phyloP scores from a whole-genome alignment of 2,888 invertebrate species.

The Notodonta dromedarius region DNA sequence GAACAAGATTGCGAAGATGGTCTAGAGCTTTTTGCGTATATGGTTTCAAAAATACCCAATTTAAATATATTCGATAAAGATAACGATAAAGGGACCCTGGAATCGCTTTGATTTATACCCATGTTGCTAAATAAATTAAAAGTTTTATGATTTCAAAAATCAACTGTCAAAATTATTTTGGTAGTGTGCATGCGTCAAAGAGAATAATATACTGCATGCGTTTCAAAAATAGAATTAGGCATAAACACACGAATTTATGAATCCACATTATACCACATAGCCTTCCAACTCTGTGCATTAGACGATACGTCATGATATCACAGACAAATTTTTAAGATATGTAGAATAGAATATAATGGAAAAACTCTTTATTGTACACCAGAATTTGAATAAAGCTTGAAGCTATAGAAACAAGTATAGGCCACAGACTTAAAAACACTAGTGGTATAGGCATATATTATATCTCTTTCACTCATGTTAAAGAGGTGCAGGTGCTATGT shows the following conservation, averaged over 20 bases:
- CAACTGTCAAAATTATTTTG: constrained; percentile 5
- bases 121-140: constrained; percentile 14
- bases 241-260: not conserved
- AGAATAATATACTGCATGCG: not conserved
- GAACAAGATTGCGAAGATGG: constrained; percentile 30
- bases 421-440: no score
- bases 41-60: constrained; percentile 58
- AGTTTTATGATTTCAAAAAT: constrained; percentile 3
- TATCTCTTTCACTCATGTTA: no score
- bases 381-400: no score
- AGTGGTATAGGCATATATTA: no score
- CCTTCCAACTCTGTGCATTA: no score
- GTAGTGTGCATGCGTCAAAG: not conserved
- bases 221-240: constrained; percentile 3
- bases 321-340: no score
- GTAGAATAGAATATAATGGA: no score
- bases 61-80: constrained; percentile 61
- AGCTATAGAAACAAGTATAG: no score
- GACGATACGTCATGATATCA: no score
- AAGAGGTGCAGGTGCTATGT: no score
- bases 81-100: constrained; percentile 46
- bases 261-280: no score
- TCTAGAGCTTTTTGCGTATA: constrained; percentile 60
- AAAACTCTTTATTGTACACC: no score
- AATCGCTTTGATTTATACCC: constrained; percentile 25